Base-by-base conservation (phyloP, 2,113 vertebrate genomes). In the Nesogale talazaci region DNA sequence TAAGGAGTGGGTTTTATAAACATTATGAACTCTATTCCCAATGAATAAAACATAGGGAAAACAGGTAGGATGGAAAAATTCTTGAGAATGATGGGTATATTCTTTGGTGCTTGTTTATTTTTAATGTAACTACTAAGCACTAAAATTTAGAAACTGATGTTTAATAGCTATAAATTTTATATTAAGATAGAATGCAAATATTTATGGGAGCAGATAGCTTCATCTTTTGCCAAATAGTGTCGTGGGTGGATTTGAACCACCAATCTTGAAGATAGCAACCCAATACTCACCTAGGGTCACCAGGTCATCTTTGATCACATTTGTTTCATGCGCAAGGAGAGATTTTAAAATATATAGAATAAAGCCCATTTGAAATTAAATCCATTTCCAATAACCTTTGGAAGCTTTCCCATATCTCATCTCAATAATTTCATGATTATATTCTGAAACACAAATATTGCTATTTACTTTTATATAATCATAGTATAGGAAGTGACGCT, bases 11-110 rank as follows among this genome's bases (percentile, higher is more conserved):
- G 3, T 25, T 67, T 36, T n/a, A 11, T 9, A n/a, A 75, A 59
- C 11, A 29, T 2, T 34, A 1, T 10, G 25, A 3, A 67, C 17
- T 20, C 0, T 17, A 56, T 1, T 46, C 27, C 1, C 3, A 56
- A 79, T 10, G 2, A 84, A 2, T 31, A 80, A 31, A 83, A 2
- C 4, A 91, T 67, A 0, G 10, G 36, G 20, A 88, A 63, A 2
- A 36, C 19, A 9, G n/a, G 11, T 74, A 52, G 46, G 90, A 17
- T 85, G 90, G 27, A 88, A 75, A 75, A 79, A 40, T 14, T 56
- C 46, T 74, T 92, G 17, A 85, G 22, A 1, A 57, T 57, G 9
- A 46, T 75, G 16, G 6, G 23, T 56, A 42, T 57, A 52, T 70
- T 4, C 57, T 78, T 57, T 6, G 22, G 3, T 63, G 61, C 10